Evolutionary conservation across 2,797 vertebrate genomes (phyloP).

Genomic region (Microcaecilia unicolor): DNA sequence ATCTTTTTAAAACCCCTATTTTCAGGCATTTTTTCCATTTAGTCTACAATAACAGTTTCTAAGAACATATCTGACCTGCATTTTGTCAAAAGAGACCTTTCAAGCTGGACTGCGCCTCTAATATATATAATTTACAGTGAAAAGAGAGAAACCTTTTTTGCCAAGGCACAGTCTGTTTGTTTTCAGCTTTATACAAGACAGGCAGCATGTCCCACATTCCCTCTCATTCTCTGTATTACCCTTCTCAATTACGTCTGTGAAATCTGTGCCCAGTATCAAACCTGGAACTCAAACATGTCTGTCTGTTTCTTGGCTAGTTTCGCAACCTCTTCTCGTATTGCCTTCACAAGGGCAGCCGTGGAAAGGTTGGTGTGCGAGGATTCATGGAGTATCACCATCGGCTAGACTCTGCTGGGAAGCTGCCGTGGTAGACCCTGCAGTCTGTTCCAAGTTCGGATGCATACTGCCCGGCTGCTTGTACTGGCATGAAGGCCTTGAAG

Average conservation of each 20-base stretch:
- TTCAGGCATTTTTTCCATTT: too few relatives aligned
- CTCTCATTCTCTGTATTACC: too few relatives aligned
- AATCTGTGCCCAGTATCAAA: slow-evolving; percentile 29
- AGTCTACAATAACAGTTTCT: too few relatives aligned
- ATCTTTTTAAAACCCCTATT: too few relatives aligned
- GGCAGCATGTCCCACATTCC: too few relatives aligned
- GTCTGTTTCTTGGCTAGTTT: slow-evolving; percentile 96
- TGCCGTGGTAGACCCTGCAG: slow-evolving; percentile 49
- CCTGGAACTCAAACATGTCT: slow-evolving; percentile 94
- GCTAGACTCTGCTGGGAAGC: slow-evolving; percentile 78
- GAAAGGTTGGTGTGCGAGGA: slow-evolving; percentile 84
- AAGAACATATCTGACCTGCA: too few relatives aligned
- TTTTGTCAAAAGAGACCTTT: too few relatives aligned
- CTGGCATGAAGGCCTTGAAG: slow-evolving; percentile 72
- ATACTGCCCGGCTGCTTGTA: slow-evolving; percentile 67
- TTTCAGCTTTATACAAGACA: too few relatives aligned
- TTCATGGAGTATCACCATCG: slow-evolving; percentile 62
- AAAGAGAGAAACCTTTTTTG: too few relatives aligned
- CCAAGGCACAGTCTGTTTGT: too few relatives aligned
- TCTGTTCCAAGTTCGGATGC: slow-evolving; percentile 65
- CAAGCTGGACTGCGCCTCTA: too few relatives aligned
- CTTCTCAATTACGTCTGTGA: not conserved
- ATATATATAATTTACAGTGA: too few relatives aligned
- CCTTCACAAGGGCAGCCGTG: slow-evolving; percentile 89
- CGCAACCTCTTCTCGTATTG: slow-evolving; percentile 92